Percentiles rank a stretch among this genome's conserved stretches.
These are phyloP conservation scores for Ophioderma brevispina DNA, from an alignment of 35 echinoderm and acorn worm genomes.

Conservation along the genomic window DNA sequence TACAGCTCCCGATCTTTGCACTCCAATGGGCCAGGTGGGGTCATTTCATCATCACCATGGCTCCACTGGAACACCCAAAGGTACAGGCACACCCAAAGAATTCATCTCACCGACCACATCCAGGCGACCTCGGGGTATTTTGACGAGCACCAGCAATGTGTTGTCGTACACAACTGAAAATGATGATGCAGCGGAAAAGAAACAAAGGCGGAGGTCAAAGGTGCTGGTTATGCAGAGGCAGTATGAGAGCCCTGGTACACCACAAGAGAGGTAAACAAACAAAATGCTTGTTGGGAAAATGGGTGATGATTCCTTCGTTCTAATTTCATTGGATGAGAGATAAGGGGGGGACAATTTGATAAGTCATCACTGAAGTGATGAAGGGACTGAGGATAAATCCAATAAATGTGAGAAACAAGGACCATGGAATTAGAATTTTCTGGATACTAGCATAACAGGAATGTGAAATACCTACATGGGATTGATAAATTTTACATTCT, in stretches of 20 bases:
- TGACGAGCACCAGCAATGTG: constrained; percentile 42
- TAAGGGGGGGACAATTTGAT: no score
- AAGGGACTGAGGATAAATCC: no score
- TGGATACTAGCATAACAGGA: no score
- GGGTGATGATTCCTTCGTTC: no score
- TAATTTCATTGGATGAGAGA: no score
- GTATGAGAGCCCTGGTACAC: constrained; percentile 89
- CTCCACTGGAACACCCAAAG: background rate
- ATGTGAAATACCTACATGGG: no score
- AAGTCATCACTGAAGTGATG: no score
- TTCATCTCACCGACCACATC: constrained; percentile 91
- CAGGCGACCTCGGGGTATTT: constrained; percentile 26
- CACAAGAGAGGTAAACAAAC: constrained; percentile 66
- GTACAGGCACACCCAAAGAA: constrained; percentile 19
- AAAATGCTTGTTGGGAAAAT: no score
- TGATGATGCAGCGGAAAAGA: constrained; percentile 79
- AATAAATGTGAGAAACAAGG: no score
- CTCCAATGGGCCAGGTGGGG: background rate
- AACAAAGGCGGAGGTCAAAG: constrained; percentile 76
- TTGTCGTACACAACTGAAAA: constrained; percentile 71
- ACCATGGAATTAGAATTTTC: no score
- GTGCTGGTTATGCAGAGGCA: constrained; percentile 87
- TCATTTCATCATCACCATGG: background rate
- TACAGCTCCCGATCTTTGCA: background rate
- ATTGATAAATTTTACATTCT: no score